These are phyloP conservation scores for Epinephelus coioides DNA, from an alignment of 2,797 vertebrate genomes.

Conservation along the genomic window DNA sequence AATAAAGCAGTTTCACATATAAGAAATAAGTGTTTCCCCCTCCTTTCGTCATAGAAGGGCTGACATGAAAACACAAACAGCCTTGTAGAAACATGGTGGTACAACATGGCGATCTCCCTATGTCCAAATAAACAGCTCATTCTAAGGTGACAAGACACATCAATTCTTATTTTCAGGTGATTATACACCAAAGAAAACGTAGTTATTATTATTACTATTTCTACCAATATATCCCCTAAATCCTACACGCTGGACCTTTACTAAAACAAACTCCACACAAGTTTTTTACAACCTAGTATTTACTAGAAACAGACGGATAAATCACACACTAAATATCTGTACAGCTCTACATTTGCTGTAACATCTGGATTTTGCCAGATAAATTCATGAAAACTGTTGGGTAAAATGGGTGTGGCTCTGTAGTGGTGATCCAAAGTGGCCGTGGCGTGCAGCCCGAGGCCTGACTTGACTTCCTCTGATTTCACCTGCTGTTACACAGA, in stretches of 20 bases:
- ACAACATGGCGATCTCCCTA: no score
- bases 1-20: no score
- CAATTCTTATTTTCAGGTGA: no score
- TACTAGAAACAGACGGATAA: slow-evolving; percentile 10
- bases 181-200: no score
- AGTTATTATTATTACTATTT: no score
- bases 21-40: no score
- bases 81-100: no score
- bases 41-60: no score
- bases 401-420: slow-evolving; percentile 41
- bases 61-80: no score
- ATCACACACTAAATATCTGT: not conserved
- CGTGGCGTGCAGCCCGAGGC: slow-evolving; percentile 51
- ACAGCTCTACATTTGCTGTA: slow-evolving; percentile 7
- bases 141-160: no score
- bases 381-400: slow-evolving; percentile 32
- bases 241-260: not conserved
- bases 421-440: slow-evolving; percentile 52
- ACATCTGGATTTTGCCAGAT: slow-evolving; percentile 12
- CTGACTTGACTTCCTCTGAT: slow-evolving; percentile 82
- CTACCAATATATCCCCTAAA: no score
- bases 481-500: slow-evolving; percentile 84
- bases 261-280: slow-evolving; percentile 2
- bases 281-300: not conserved
- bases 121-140: no score